These are phyloP conservation scores for Philopotamus ludificatus DNA, from an alignment of 1,140 invertebrate species.

Conservation along the genomic window DNA sequence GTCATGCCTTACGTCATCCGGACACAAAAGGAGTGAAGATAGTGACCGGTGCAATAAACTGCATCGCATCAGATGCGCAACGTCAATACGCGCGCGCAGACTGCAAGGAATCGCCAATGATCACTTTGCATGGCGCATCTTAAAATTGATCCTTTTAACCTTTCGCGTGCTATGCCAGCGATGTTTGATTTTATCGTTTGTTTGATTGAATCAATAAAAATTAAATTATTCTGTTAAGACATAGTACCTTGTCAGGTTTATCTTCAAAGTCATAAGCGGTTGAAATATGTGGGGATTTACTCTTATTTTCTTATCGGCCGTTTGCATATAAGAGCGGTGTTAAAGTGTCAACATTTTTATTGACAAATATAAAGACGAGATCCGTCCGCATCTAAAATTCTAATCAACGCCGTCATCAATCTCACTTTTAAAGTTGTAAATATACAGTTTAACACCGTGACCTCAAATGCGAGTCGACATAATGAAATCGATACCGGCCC, in stretches of 20 bases:
- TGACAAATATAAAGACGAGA: too few species aligned
- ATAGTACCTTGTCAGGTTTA: too few species aligned
- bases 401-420: neutral
- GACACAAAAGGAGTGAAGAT: constrained; percentile 26
- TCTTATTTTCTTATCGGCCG: too few species aligned
- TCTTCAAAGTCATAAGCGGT: too few species aligned
- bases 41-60: constrained; percentile 22
- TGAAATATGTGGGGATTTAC: too few species aligned
- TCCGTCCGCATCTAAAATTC: neutral
- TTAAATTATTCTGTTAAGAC: too few species aligned
- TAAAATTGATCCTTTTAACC: too few species aligned
- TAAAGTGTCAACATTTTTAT: too few species aligned
- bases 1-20: constrained; percentile 26
- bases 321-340: too few species aligned
- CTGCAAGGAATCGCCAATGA: neutral
- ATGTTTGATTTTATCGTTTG: too few species aligned
- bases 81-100: neutral
- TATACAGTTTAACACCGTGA: constrained; percentile 5
- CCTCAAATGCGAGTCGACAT: neutral
- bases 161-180: neutral
- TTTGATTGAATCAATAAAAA: too few species aligned
- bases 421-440: constrained; percentile 1
- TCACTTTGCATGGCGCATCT: too few species aligned
- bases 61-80: constrained; percentile 13
- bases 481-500: constrained; percentile 1